Base-by-base conservation (phyloP, 1,140 invertebrate genomes). In the Penaeus chinensis region DNA sequence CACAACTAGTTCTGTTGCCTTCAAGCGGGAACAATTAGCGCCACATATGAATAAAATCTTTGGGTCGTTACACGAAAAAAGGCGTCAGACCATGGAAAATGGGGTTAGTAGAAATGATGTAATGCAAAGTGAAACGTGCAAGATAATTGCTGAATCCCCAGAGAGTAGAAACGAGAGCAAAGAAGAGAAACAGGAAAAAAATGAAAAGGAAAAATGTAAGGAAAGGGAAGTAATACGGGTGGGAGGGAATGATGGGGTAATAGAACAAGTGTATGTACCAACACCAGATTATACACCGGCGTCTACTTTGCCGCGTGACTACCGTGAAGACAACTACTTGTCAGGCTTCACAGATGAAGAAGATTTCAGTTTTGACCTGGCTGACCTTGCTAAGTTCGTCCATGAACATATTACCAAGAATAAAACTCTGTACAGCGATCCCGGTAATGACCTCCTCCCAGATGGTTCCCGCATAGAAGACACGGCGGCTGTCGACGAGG, bases 11-110 rank as follows among this genome's bases (percentile, higher is more conserved):
- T 89, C 85, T 0, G 88, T 89, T 27, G 90, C 90, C 62, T 71
- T 89, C 20, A 90, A 87, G 84, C 82, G 90, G 69, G 89, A 89
- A 66, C 88, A 90, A 81, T 80, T 90, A 54, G 90, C 90, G n/a
- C 90, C 90, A 78, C 89, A 90, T 47, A 89, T 91, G 84, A 90
- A 24, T 80, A 89, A 89, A 62, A 90, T 91, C 13, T 84, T 91
- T 62, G 90, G 90, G 19, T 90, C 90, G 19, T 61, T 90, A 32
- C 62, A 89, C 47, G 76, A 89, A 74, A 89, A 76, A 24, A 32
- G 82, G 19, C 65, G 54, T 19, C 69, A 85, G 27, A 76, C 62
- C 20, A 19, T 69, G 22, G 74, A 84, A 5, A 19, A 24, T 20
- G 78, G 22, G 27, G 8, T 16, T n/a, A 47, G 24, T 71, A 42